These are phyloP conservation scores for Pteronotus mesoamericanus DNA, from an alignment of 2,797 vertebrate genomes.

Conservation along the genomic window DNA sequence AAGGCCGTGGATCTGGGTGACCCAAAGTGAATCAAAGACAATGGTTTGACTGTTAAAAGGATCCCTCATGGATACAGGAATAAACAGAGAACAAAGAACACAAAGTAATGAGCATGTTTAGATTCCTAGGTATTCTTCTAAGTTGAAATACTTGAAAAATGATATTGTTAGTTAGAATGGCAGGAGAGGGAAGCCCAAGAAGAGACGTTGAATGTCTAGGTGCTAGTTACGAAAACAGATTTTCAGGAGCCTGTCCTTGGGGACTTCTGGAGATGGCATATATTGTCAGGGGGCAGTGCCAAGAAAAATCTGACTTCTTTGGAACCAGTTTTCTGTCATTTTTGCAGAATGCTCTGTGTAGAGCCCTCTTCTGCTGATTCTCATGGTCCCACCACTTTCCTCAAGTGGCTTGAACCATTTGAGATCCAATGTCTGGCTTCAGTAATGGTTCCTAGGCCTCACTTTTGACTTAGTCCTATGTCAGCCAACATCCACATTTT, in stretches of 20 bases:
- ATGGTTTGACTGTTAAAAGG: background rate
- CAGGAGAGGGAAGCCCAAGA: background rate
- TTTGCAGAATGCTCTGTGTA: too few relatives aligned
- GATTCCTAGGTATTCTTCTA: background rate
- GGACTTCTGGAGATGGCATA: background rate
- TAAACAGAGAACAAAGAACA: background rate
- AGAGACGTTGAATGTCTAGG: background rate
- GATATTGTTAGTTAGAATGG: background rate
- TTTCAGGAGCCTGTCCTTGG: background rate
- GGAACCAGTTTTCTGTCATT: background rate
- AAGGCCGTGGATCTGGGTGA: background rate
- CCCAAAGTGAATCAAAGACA: background rate
- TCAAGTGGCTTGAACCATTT: background rate
- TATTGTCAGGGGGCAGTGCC: background rate
- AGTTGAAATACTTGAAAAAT: background rate
- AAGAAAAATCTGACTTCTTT: background rate
- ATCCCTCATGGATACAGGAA: background rate
- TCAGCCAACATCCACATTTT: background rate
- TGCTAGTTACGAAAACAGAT: background rate
- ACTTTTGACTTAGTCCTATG: background rate
- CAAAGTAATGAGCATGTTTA: background rate
- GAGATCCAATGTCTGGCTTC: background rate
- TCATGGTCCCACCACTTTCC: background rate
- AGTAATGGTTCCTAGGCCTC: background rate
- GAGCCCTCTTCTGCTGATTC: background rate